Percentiles rank a stretch among this genome's conserved stretches.
phyloP scores from a whole-genome alignment of 2,797 vertebrate species.

The Chaetodon trifasciatus region DNA sequence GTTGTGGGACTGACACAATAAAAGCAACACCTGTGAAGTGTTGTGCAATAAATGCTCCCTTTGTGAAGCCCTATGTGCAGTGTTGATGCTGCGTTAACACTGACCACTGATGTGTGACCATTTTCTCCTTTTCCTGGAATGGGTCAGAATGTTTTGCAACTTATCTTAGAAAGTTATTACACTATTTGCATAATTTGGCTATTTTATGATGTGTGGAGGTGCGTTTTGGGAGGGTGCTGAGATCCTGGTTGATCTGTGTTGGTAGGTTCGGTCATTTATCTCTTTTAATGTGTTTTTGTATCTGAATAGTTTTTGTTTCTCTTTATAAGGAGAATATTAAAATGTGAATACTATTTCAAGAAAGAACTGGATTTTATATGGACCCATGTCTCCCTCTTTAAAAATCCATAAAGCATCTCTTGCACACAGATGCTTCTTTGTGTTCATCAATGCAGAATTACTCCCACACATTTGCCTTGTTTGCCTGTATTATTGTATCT shows the following conservation, averaged over 20 bases:
- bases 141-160: background rate
- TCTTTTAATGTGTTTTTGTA: background rate
- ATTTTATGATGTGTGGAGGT: background rate
- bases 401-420: background rate
- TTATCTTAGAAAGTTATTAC: background rate
- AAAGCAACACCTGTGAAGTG: conserved; percentile 4
- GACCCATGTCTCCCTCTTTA: background rate
- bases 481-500: background rate
- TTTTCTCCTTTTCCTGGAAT: background rate
- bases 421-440: background rate
- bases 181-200: background rate
- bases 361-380: background rate
- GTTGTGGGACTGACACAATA: background rate
- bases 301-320: background rate
- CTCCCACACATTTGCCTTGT: background rate
- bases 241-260: background rate
- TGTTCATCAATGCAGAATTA: background rate
- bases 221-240: background rate
- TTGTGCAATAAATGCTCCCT: conserved; percentile 7
- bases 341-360: background rate
- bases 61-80: background rate
- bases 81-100: background rate
- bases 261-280: background rate
- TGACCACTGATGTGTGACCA: background rate
- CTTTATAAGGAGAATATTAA: background rate